phyloP scores from a whole-genome alignment of 2,797 vertebrate genomes.

The Poecilia gillii region DNA sequence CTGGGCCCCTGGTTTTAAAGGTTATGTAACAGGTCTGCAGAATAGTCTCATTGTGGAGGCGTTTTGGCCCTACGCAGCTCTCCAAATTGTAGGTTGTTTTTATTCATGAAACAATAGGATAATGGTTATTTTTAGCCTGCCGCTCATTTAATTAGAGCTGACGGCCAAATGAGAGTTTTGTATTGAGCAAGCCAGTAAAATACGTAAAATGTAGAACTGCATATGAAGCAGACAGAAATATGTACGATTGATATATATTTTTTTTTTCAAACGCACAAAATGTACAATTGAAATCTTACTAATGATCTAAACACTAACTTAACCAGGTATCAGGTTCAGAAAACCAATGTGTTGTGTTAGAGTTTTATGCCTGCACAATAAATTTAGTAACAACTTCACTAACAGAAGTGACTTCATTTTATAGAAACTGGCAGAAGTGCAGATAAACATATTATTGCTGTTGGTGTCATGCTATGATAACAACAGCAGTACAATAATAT shows the following conservation, averaged over 20 bases:
- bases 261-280: background rate
- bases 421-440: background rate
- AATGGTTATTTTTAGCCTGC: constrained; percentile 15
- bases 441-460: background rate
- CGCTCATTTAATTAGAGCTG: background rate
- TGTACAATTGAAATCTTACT: background rate
- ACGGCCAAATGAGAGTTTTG: background rate
- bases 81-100: constrained; percentile 7
- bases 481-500: background rate
- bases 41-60: constrained; percentile 26
- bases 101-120: background rate
- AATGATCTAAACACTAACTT: background rate
- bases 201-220: background rate
- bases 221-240: background rate
- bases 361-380: background rate
- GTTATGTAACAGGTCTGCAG: constrained; percentile 42
- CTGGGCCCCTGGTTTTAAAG: constrained; percentile 33
- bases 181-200: background rate
- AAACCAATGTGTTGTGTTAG: background rate
- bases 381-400: background rate
- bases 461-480: background rate
- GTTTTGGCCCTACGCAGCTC: constrained; percentile 10
- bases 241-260: background rate
- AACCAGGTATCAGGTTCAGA: background rate
- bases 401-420: background rate